Evolutionary conservation across 2,888 invertebrate species (phyloP), one percentile per base, ranked within the genome.

Genomic region (Nematopogon swammerdamellus): DNA sequence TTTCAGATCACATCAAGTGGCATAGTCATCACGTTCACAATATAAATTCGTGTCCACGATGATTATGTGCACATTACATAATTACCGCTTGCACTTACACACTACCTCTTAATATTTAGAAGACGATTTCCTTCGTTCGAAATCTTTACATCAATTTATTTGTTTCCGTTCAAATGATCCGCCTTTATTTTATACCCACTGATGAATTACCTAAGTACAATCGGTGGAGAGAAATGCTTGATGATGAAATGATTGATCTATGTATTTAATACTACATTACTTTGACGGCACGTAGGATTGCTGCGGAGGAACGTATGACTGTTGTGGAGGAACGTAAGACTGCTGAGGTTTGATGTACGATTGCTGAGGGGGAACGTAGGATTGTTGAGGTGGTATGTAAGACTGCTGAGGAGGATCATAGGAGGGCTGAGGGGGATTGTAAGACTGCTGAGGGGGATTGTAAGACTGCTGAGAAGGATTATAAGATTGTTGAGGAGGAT

Each of bases 221-320:
- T n/a, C n/a, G n/a, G n/a, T n/a, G n/a, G n/a, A n/a, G n/a, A n/a
- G n/a, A n/a, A n/a, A n/a, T n/a, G n/a, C n/a, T n/a, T n/a, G n/a
- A n/a, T n/a, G n/a, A n/a, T n/a, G n/a, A n/a, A n/a, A n/a, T n/a
- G n/a, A n/a, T n/a, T n/a, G n/a, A n/a, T n/a, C n/a, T n/a, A n/a
- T n/a, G n/a, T n/a, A n/a, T n/a, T n/a, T n/a, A n/a, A n/a, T n/a
- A n/a, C n/a, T n/a, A n/a, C n/a, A n/a, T 42, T 54, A 53, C 36
- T 54, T 51, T 11, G 53, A 52, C 43, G 53, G 54, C 8, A 55
- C 55, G 53, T 56, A 58, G 43, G 49, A 54, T 18, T 54, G 55
- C 17, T 55, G 57, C 44, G 60, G 58, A 45, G 57, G 56, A 53
- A 57, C 58, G 60, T 11, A 48, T 17, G 18, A 11, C 42, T 57